phyloP scores from a whole-genome alignment of 2,888 invertebrate species.

The Archaeoteleia sp. region DNA sequence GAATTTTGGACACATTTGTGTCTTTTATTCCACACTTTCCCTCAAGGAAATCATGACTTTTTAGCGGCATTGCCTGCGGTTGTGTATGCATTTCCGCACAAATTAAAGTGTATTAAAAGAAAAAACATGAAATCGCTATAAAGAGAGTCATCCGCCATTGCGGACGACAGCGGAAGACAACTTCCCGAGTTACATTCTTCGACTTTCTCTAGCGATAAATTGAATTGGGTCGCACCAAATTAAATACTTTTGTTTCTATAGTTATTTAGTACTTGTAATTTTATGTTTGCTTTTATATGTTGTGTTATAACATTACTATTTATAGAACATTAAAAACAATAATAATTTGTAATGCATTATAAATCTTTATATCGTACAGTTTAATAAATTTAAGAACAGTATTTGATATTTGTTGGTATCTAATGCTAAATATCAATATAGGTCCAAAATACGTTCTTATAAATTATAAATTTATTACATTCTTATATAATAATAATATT shows the following conservation, averaged over 20 bases:
- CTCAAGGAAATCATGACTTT: conserved; percentile 1
- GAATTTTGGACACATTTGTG: conserved; percentile 6
- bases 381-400: too few species aligned
- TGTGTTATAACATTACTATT: too few species aligned
- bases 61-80: background rate
- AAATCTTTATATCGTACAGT: too few species aligned
- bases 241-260: conserved; percentile 19
- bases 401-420: too few species aligned
- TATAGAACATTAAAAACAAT: too few species aligned
- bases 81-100: conserved; percentile 16
- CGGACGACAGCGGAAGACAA: conserved; percentile 40
- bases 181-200: conserved; percentile 37
- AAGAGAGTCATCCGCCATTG: conserved; percentile 36
- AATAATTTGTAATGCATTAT: too few species aligned
- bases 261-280: conserved; percentile 22
- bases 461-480: too few species aligned
- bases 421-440: too few species aligned
- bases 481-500: too few species aligned
- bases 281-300: conserved; percentile 1
- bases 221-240: conserved; percentile 35
- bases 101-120: conserved; percentile 46
- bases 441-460: too few species aligned
- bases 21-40: conserved; percentile 25
- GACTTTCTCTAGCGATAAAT: conserved; percentile 34
- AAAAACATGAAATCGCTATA: conserved; percentile 39